phyloP scores from a whole-genome alignment of 1,140 invertebrate genomes.

The Chionoecetes opilio region DNA sequence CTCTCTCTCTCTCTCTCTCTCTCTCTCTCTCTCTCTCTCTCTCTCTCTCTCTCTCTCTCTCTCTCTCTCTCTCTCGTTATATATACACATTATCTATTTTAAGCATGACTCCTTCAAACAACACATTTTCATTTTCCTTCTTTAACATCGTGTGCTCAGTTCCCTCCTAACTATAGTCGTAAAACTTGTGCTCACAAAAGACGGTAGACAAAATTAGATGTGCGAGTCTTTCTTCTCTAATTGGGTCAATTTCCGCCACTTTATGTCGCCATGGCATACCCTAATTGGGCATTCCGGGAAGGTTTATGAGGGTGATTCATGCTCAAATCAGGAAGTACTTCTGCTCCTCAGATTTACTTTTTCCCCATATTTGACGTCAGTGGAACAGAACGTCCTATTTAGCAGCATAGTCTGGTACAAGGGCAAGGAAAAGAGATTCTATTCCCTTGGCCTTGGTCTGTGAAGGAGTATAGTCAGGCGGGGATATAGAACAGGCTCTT shows the following conservation, averaged over 20 bases:
- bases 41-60: constrained; percentile 44
- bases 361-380: neutral
- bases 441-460: no score
- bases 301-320: neutral
- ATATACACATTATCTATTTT: neutral
- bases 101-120: neutral
- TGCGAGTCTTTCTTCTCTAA: neutral
- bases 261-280: neutral
- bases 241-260: neutral
- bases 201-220: neutral
- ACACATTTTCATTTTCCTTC: neutral
- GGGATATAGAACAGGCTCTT: neutral
- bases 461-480: neutral
- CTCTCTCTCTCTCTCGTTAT: constrained; percentile 13
- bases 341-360: neutral
- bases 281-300: neutral
- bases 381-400: neutral
- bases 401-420: no score
- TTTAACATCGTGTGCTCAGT: neutral
- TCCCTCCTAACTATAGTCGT: neutral
- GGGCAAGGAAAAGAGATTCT: no score
- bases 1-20: constrained; percentile 44
- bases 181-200: neutral
- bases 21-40: constrained; percentile 44
- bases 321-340: neutral